phyloP scores from a whole-genome alignment of 2,797 vertebrate species.

The Sebastes vulpes region DNA sequence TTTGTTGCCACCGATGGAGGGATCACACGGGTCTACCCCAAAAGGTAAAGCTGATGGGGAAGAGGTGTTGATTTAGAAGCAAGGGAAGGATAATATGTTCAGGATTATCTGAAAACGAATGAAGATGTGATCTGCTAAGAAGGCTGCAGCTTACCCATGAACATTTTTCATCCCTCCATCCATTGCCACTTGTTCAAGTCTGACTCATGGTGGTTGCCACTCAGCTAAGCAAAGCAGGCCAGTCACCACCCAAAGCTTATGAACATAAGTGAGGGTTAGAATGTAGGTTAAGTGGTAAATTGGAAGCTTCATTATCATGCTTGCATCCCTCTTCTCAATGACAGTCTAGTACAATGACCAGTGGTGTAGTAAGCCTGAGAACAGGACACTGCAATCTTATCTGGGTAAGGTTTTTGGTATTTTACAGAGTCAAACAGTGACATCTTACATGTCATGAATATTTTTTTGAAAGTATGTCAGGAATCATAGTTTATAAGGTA shows the following conservation, averaged over 20 bases:
- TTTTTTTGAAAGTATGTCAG: background rate
- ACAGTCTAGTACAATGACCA: background rate
- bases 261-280: too few relatives aligned
- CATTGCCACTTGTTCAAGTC: background rate
- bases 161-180: background rate
- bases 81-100: conserved; percentile 22
- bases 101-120: conserved; percentile 29
- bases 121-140: conserved; percentile 15
- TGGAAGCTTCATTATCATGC: background rate
- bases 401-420: background rate
- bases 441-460: background rate
- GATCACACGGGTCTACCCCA: conserved; percentile 95
- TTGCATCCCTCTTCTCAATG: background rate
- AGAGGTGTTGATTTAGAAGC: conserved; percentile 6
- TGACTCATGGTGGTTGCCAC: background rate
- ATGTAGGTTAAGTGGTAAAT: background rate
- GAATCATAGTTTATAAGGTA: background rate
- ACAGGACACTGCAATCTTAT: background rate
- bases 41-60: conserved; percentile 85
- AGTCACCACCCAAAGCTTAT: background rate
- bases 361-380: background rate
- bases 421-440: background rate
- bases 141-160: background rate
- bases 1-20: conserved; percentile 98
- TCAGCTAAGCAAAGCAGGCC: background rate